A percentile compares a stretch with the other conserved stretches of the same genome.
Conservation (phyloP, 2,888 invertebrate genomes). For the Archips crataeganus region DNA sequence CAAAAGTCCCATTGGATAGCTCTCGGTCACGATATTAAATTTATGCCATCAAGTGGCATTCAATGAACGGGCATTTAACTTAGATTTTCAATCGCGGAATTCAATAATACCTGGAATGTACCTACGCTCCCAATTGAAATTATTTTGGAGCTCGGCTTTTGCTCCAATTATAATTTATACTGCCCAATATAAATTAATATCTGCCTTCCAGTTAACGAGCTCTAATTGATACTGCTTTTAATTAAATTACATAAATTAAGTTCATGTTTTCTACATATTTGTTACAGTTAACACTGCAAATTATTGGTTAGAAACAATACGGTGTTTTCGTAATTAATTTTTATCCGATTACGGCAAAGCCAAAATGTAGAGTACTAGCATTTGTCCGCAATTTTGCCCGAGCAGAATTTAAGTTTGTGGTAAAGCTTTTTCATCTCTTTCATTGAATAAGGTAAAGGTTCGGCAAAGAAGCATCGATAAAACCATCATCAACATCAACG, state of each 20-base stretch:
- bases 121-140: constrained; percentile 35
- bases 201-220: constrained; percentile 23
- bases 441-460: too few species aligned
- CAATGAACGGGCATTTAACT: constrained; percentile 75
- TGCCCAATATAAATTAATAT: constrained; percentile 33
- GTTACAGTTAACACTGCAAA: neutral
- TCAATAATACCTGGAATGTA: constrained; percentile 63
- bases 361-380: too few species aligned
- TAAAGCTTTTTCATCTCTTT: too few species aligned
- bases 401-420: too few species aligned
- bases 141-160: constrained; percentile 20
- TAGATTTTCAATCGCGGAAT: constrained; percentile 72
- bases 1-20: constrained; percentile 77
- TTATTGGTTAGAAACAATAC: neutral
- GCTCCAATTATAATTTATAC: constrained; percentile 22
- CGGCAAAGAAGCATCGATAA: too few species aligned
- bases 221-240: constrained; percentile 24
- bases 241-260: constrained; percentile 22
- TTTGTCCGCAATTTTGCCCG: too few species aligned
- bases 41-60: constrained; percentile 81
- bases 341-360: too few species aligned
- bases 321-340: neutral
- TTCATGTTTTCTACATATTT: constrained; percentile 5
- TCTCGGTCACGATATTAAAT: constrained; percentile 81
- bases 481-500: too few species aligned